Evolutionary conservation across 2,888 invertebrate species (phyloP).

Genomic region (Oxycera nigricornis): DNA sequence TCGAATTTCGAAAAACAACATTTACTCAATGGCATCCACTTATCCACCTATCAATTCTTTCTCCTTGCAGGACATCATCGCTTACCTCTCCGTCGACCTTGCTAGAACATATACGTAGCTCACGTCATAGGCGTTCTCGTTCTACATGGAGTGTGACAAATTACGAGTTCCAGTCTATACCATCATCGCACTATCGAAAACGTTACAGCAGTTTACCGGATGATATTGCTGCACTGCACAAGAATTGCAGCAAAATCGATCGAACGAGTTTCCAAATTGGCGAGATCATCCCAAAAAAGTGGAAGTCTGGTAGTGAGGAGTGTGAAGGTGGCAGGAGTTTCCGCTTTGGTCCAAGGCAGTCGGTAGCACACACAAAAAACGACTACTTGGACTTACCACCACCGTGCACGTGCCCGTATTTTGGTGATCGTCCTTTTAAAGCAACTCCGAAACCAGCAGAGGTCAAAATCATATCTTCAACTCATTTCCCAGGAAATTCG

Average conservation of each 20-base stretch:
- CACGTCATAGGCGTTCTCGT: conserved; percentile 11
- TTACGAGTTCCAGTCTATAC: conserved; percentile 45
- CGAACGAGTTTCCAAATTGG: conserved; percentile 32
- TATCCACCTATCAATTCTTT: no score
- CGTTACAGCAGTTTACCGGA: conserved; percentile 59
- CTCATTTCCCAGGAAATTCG: background rate
- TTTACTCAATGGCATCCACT: no score
- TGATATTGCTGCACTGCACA: conserved; percentile 50
- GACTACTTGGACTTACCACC: conserved; percentile 69
- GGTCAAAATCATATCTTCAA: conserved; percentile 63
- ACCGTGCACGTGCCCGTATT: conserved; percentile 83
- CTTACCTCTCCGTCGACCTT: conserved; percentile 49
- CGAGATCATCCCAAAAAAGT: background rate
- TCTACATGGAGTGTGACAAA: conserved; percentile 22
- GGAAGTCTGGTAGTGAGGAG: background rate
- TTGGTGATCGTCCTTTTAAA: conserved; percentile 71
- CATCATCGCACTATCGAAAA: conserved; percentile 51
- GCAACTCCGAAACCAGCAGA: conserved; percentile 62
- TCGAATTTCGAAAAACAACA: no score
- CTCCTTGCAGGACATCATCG: conserved; percentile 53
- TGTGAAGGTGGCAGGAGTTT: background rate
- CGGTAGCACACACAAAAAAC: conserved; percentile 55
- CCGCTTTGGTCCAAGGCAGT: conserved; percentile 61
- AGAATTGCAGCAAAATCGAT: conserved; percentile 48
- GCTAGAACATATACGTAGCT: conserved; percentile 12